Conservation (phyloP, 2,888 invertebrate species). For the Digitonthophagus gazella region DNA sequence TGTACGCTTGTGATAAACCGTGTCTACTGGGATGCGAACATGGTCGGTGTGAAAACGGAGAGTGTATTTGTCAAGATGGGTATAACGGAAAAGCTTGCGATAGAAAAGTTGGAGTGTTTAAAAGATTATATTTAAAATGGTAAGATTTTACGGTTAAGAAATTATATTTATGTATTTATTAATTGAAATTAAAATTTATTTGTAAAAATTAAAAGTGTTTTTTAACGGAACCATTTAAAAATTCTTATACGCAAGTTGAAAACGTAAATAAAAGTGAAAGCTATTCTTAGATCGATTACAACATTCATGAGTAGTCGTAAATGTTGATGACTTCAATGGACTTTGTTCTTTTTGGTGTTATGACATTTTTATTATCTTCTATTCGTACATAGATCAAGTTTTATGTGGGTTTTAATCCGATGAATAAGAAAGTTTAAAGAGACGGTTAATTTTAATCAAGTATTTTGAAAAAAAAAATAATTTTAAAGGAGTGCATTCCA, state of each 20-base stretch:
- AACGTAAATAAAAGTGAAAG: not conserved
- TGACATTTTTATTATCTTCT: not conserved
- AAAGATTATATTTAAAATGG: not conserved
- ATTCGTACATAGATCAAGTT: too few relatives aligned
- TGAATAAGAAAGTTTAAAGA: too few relatives aligned
- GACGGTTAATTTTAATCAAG: too few relatives aligned
- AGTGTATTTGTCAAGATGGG: not conserved
- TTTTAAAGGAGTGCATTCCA: too few relatives aligned
- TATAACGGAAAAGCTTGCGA: not conserved
- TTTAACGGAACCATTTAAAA: too few relatives aligned
- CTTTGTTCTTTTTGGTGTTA: not conserved
- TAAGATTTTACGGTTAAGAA: not conserved
- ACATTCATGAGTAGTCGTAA: not conserved
- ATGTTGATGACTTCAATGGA: not conserved
- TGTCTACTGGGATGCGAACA: conserved; percentile 21
- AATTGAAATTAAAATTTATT: too few relatives aligned
- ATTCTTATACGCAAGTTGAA: not conserved
- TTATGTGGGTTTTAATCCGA: too few relatives aligned
- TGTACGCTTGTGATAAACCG: conserved; percentile 1
- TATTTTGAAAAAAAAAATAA: too few relatives aligned
- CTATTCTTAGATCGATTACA: not conserved
- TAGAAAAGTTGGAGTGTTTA: not conserved
- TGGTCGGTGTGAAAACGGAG: not conserved
- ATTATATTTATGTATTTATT: too few relatives aligned
- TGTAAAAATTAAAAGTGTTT: too few relatives aligned